phyloP scores from a whole-genome alignment of 2,797 vertebrate genomes.

The Pteronotus mesoamericanus region DNA sequence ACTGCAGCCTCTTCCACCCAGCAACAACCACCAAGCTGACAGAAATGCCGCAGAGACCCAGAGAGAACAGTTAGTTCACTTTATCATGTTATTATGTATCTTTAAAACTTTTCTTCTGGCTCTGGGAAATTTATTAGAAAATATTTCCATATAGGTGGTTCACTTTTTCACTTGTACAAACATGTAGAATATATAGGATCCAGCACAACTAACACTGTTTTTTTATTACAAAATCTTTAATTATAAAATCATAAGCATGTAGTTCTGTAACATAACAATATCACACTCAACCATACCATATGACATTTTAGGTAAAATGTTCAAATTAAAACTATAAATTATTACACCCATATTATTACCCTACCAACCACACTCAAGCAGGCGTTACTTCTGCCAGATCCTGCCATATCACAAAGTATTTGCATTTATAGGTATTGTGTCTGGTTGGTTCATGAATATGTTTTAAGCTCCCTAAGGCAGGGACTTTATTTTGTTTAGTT shows the following conservation, averaged over 20 bases:
- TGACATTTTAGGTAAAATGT: no score
- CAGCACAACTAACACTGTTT: no score
- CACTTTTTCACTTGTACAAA: neutral
- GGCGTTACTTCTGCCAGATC: no score
- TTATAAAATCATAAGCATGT: no score
- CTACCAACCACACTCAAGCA: no score
- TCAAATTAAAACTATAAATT: no score
- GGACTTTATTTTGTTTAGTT: conserved; percentile 3
- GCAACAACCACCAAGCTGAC: neutral
- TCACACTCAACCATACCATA: no score
- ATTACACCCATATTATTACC: no score
- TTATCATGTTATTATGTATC: neutral
- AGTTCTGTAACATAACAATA: no score
- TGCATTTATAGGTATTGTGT: neutral
- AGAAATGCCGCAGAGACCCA: neutral
- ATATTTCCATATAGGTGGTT: neutral
- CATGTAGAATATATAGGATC: neutral
- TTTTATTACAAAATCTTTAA: no score
- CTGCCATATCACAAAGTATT: neutral
- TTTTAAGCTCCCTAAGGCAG: neutral
- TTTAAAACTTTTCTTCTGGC: neutral
- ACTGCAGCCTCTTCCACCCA: neutral
- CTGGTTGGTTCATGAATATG: neutral
- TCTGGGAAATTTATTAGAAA: conserved; percentile 14
- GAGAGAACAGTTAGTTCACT: neutral